Evolutionary conservation across 2,113 vertebrate species (phyloP), one percentile per base, ranked within the genome.

Genomic region (Centropristis striata): DNA sequence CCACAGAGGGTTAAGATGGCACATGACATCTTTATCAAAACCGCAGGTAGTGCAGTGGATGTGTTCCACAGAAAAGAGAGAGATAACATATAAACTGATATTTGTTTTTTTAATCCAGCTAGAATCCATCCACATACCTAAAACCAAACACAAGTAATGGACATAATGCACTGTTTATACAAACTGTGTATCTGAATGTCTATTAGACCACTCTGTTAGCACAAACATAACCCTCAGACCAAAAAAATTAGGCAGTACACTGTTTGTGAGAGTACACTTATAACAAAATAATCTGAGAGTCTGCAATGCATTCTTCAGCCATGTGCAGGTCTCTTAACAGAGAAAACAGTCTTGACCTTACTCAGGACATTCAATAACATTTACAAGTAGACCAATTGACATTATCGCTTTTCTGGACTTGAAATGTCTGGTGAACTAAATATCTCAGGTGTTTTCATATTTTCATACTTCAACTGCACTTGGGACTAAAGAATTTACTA

Each of bases 1-100:
- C n/a, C n/a, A n/a, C n/a, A n/a, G n/a, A n/a, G n/a, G n/a, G n/a
- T n/a, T n/a, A 2, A 6, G 32, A 44, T 27, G 70, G 15, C 71
- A 59, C 18, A 46, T 54, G 37, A 13, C 37, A 37, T 54, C 7
- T 66, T 74, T 64, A 55, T 61, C 32, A 11, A 51, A 57, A 79
- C 21, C 51, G 70, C 13, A 42, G 36, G 16, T 42, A n/a, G 9
- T 37, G 21, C 68, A 23, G 41, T 36, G 27, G 16, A 21, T 21
- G 58, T 1, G 0, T 69, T 58, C 50, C 11, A 41, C 2, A 13
- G 28, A 55, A 8, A 54, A 46, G 23, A 42, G 44, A 39, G 20
- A 46, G 20, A 13, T 6, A 28, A 37, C 8, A 51, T 49, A 27
- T 41, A 37, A 71, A 1, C 15, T 6, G 12, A 23, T 41, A 12